These are phyloP conservation scores for Chaenocephalus aceratus DNA, from an alignment of 2,113 vertebrate genomes.

Conservation along the genomic window DNA sequence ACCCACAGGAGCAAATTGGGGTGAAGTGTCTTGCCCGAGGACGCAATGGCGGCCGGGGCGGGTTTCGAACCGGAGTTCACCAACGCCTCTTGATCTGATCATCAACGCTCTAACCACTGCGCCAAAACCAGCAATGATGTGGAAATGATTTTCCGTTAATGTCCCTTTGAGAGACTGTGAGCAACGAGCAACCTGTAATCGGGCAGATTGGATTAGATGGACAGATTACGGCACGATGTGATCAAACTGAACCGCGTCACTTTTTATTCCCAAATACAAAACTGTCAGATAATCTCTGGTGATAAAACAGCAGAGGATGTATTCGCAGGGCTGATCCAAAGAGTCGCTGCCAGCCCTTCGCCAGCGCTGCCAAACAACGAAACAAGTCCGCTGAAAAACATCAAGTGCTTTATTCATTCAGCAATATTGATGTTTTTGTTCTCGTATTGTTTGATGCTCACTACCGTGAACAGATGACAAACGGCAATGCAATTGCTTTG, in stretches of 20 bases:
- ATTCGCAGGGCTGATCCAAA: slow-evolving; percentile 47
- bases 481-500: slow-evolving; percentile 70
- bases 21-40: no score
- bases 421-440: slow-evolving; percentile 74
- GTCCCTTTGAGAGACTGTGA: not conserved
- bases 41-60: no score
- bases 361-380: slow-evolving; percentile 37
- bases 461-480: slow-evolving; percentile 57
- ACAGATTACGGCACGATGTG: not conserved
- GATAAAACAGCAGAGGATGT: slow-evolving; percentile 60
- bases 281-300: slow-evolving; percentile 54
- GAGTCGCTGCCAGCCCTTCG: slow-evolving; percentile 21
- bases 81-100: no score
- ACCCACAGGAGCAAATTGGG: no score
- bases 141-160: not conserved
- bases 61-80: no score
- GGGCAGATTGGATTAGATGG: not conserved
- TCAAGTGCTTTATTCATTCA: slow-evolving; percentile 73
- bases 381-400: slow-evolving; percentile 59
- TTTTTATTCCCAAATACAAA: slow-evolving; percentile 48
- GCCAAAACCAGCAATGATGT: not conserved
- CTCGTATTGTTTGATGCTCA: slow-evolving; percentile 68
- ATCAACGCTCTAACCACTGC: no score
- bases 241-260: slow-evolving; percentile 6
- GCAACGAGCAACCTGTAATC: not conserved